Conservation (phyloP, 1,140 invertebrate genomes). For the Leptestheria dahalacensis region DNA sequence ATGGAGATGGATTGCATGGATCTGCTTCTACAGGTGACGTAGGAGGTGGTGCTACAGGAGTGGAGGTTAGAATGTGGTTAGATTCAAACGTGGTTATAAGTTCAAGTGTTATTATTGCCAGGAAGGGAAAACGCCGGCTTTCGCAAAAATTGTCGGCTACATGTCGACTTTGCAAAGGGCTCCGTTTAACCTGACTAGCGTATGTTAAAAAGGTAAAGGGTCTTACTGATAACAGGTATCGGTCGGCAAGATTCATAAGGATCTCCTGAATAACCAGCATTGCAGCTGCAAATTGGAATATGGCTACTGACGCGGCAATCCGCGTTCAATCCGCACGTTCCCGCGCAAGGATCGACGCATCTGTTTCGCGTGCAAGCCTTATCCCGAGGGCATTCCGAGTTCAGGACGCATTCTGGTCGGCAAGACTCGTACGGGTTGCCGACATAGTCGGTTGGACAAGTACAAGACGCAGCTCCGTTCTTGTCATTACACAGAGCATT, state of each 20-base stretch:
- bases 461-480: conserved; percentile 10
- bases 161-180: background rate
- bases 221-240: conserved; percentile 30
- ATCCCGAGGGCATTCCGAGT: conserved; percentile 50
- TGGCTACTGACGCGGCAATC: conserved; percentile 53
- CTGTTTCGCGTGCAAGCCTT: conserved; percentile 56
- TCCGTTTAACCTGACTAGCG: conserved; percentile 31
- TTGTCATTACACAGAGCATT: conserved; percentile 58
- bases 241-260: conserved; percentile 50
- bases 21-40: conserved; percentile 63
- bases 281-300: conserved; percentile 53
- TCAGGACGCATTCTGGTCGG: conserved; percentile 53
- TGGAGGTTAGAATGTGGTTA: conserved; percentile 57
- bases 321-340: conserved; percentile 58
- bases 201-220: background rate
- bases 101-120: background rate
- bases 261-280: conserved; percentile 48
- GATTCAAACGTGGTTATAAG: conserved; percentile 59
- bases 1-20: conserved; percentile 59
- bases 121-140: too few species aligned
- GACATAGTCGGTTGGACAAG: conserved; percentile 40
- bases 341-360: conserved; percentile 60
- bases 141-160: too few species aligned
- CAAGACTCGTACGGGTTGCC: conserved; percentile 59
- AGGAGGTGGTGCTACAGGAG: conserved; percentile 52